phyloP scores from a whole-genome alignment of 1,140 invertebrate species.

The Lepidotrigona ventralis region DNA sequence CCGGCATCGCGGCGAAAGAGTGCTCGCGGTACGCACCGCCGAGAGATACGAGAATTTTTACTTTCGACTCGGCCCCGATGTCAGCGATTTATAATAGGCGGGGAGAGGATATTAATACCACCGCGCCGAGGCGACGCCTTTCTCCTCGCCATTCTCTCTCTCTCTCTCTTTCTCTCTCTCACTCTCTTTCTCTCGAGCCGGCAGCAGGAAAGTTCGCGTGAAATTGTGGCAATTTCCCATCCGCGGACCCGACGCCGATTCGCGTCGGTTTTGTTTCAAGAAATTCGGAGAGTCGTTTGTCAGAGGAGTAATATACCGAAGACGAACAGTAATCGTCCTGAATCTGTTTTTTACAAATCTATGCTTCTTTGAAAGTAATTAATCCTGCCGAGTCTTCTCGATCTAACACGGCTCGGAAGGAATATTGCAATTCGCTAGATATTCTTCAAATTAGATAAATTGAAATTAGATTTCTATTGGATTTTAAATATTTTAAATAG shows the following conservation, averaged over 20 bases:
- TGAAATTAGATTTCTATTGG: too few relatives aligned
- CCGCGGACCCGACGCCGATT: neutral
- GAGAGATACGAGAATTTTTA: conserved; percentile 55
- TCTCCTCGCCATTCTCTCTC: neutral
- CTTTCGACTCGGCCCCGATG: conserved; percentile 46
- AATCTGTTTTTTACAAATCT: neutral
- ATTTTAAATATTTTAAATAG: too few relatives aligned
- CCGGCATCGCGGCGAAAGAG: conserved; percentile 46
- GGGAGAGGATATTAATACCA: conserved; percentile 21
- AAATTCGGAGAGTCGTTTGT: neutral
- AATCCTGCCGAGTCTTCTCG: too few relatives aligned
- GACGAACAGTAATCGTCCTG: neutral
- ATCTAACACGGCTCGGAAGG: too few relatives aligned
- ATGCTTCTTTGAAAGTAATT: neutral
- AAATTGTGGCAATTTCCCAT: neutral
- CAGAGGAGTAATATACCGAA: neutral
- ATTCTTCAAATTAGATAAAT: too few relatives aligned
- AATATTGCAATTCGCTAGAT: too few relatives aligned
- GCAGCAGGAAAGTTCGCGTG: neutral
- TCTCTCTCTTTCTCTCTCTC: neutral
- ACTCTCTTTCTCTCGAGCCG: neutral
- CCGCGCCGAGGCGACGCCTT: neutral
- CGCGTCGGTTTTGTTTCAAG: neutral
- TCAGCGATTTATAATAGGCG: conserved; percentile 38
- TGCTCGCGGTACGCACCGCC: conserved; percentile 46